These are phyloP conservation scores for Busseola fusca DNA, from an alignment of 2,888 invertebrate genomes.

Conservation along the genomic window DNA sequence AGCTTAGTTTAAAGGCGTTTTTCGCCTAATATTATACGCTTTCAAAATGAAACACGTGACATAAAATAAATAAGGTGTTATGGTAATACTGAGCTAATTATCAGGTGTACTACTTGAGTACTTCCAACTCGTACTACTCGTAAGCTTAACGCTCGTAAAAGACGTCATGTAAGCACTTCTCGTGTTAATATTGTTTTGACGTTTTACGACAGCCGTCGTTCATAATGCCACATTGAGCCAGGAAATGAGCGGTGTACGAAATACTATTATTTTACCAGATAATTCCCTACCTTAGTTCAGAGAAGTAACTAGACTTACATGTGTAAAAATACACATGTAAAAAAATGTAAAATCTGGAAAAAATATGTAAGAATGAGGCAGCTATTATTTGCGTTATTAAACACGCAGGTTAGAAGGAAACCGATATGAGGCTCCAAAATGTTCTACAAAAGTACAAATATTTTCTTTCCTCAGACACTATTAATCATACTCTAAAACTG, in stretches of 20 bases:
- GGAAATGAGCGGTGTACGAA: conserved; percentile 25
- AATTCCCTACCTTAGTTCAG: not conserved
- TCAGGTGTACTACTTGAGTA: conserved; percentile 32
- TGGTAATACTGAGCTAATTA: conserved; percentile 50
- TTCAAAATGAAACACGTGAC: conserved; percentile 34
- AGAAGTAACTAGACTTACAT: not conserved
- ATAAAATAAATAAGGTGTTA: conserved; percentile 41
- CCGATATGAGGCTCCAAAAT: not conserved
- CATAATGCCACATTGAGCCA: conserved; percentile 50
- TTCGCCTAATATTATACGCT: not conserved
- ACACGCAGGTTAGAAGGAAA: not conserved
- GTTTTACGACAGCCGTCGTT: conserved; percentile 61
- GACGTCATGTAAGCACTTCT: conserved; percentile 54
- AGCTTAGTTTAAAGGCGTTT: conserved; percentile 1
- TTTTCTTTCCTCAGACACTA: not conserved
- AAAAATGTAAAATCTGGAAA: not conserved
- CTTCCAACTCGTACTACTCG: conserved; percentile 13
- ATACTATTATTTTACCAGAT: not conserved
- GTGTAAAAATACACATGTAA: too few species aligned
- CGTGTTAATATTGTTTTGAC: conserved; percentile 66
- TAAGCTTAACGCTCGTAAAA: conserved; percentile 50
- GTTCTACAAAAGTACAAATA: not conserved
- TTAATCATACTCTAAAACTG: not conserved
- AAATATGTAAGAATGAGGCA: not conserved
- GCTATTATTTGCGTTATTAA: not conserved